Base-by-base conservation (phyloP, 2,797 vertebrate species). In the Pipistrellus pipistrellus region DNA sequence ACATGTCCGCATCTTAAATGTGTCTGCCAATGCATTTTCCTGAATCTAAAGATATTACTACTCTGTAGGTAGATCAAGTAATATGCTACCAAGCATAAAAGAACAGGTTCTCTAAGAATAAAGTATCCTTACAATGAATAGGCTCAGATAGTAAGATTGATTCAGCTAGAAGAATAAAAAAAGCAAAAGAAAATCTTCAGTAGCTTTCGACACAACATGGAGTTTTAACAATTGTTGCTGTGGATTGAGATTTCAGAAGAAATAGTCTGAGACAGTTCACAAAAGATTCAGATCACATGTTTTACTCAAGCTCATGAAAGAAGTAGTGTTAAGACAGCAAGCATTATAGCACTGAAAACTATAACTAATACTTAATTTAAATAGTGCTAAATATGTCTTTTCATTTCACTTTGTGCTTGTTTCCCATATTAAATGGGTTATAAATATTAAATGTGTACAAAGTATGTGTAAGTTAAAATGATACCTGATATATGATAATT, bases 161-260 rank as follows among this genome's bases (percentile, higher is more conserved):
- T 64, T 73, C 53, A 48, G 38, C n/a, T 89, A 41, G 38, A 66
- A 41, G 48, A 84, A 44, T 25, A 41, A 84, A 62, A 38, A 46
- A 25, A 77, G 17, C 21, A 32, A 73, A 84, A 64, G 55, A 44
- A 81, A 38, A 27, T 21, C 21, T 55, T 55, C 55, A 87, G 77
- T 14, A 92, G 66, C 15, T 68, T 92, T 94, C 59, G 69, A 91
- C 91, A 87, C 32, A 27, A 38, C 64, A 48, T 55, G 30, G 13
- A 85, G 27, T 76, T 85, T 89, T 64, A 96, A 89, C n/a, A 76
- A 83, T 4, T 92, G 27, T 64, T 83, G 14, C 55, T 57, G 30
- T 53, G 71, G 18, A 51, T 1, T 87, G 48, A 27, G 35, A 76
- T 62, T 80, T 88, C 38, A n/a, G 38, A 83, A 83, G 51, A 78